Base-by-base conservation (phyloP, 2,113 vertebrate species). In the Ailuropoda melanoleuca region DNA sequence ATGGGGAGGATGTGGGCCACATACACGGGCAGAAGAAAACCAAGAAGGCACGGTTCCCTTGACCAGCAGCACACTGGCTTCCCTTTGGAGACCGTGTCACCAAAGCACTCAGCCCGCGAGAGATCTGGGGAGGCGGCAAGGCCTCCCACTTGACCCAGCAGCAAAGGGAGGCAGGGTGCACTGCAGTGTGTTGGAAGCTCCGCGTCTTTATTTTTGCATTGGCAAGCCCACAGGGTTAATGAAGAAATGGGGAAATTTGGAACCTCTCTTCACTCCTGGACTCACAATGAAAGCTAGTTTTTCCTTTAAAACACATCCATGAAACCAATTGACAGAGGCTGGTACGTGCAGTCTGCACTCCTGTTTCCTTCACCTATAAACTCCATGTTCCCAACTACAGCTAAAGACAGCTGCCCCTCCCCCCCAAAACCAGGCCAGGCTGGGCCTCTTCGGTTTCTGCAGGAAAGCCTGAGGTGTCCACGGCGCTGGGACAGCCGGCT, bases 401-500 rank as follows among this genome's bases (percentile, higher is more conserved):
- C 6, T 2, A 46, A 23, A 46, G 12, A 43, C 43, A 43, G 43
- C 43, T 6, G 43, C 43, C 8, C 3, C 50, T 10, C 50, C 15
- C 50, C 50, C 12, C 50, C 50, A 43, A 43, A 43, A 43, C 50
- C 50, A 12, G 13, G 62, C 29, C 0, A 1, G 15, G 8, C 46
- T 0, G 21, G 18, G 8, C 55, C 34, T 64, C 24, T 64, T 4
- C 6, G 11, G 29, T 24, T 37, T 68, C 6, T 26, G 83, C 77
- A 43, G 58, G 29, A 23, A 8, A 48, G n/a, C n/a, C n/a, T n/a
- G n/a, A n/a, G 17, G 17, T 17, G 13, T 34, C 19, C 66, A 0
- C 24, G 3, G 31, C 56, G 29, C 21, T 4, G 6, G 24, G 12
- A 43, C 62, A 12, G 0, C 18, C 9, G 2, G 0, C 21, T 3